phyloP scores from a whole-genome alignment of 2,888 invertebrate genomes.

The Himalopsyche kuldschensis region DNA sequence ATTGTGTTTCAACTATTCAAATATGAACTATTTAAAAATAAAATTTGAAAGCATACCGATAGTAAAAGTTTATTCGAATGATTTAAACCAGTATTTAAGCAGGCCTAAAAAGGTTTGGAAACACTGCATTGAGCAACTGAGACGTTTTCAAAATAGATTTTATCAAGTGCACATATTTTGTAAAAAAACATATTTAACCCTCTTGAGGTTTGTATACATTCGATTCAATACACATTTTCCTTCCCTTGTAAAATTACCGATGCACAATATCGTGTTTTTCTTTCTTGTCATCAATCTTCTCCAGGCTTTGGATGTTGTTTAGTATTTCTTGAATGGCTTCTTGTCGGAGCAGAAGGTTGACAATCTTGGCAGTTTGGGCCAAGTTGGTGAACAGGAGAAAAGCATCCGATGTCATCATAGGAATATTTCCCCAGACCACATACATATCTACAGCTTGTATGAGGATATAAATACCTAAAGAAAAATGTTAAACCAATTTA shows the following conservation, averaged over 20 bases:
- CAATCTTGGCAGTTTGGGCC: slow-evolving; percentile 51
- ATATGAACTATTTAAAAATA: neutral
- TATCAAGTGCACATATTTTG: no score
- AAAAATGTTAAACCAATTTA: neutral
- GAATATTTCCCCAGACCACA: slow-evolving; percentile 54
- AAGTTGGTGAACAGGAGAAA: slow-evolving; percentile 55
- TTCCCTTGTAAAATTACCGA: slow-evolving; percentile 46
- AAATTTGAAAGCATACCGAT: no score
- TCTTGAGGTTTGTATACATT: no score
- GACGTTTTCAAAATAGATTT: no score
- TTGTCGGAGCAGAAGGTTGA: slow-evolving; percentile 47
- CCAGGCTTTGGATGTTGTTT: slow-evolving; percentile 43
- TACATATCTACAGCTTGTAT: slow-evolving; percentile 55
- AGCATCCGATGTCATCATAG: slow-evolving; percentile 53
- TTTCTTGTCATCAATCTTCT: slow-evolving; percentile 42
- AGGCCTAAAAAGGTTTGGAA: no score
- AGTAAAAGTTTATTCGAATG: no score
- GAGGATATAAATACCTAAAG: slow-evolving; percentile 51
- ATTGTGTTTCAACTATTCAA: no score
- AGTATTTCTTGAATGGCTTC: slow-evolving; percentile 46
- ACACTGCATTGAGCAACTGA: no score
- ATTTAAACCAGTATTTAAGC: no score
- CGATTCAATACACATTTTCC: no score
- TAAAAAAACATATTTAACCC: no score
- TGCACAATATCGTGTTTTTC: slow-evolving; percentile 47